Evolutionary conservation across 2,888 invertebrate genomes (phyloP), one percentile per base, ranked within the genome.

Genomic region (Euphydryas editha): DNA sequence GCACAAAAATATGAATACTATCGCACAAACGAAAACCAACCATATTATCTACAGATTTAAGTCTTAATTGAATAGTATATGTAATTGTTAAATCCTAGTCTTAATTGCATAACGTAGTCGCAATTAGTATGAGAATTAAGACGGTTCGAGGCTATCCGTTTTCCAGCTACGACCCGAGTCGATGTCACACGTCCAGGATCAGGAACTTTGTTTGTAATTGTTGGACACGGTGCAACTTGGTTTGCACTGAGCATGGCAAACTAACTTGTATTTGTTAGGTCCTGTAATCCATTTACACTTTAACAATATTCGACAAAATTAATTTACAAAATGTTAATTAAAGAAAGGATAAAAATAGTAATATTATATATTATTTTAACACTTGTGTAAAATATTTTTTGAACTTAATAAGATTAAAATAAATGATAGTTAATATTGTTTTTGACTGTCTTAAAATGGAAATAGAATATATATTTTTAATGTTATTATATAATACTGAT

Each of bases 121-220:
- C 24, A 51, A 24, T 51, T 51, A 51, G 51, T 51, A 24, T 51
- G 30, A 51, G 51, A 51, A 24, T 51, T 24, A 51, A 13, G 51
- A 51, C 24, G 15, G 21, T 51, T 8, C 24, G 7, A 3, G 51
- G 18, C 24, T n/a, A 51, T 51, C 24, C 24, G 51, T 21, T 51
- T 51, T 51, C 51, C 51, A 51, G 18, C 51, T 51, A 24, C 15
- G 30, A 51, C 51, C 8, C 51, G 21, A 24, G 51, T 24, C 51
- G 51, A 51, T 30, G 21, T 24, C 24, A 18, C 51, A 51, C 51
- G 24, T 18, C 15, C 24, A 15, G 51, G n/a, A 5, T 51, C 8
- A 15, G 15, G 8, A 24, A 51, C 24, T 51, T 51, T 24, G 51
- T 30, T 51, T n/a, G 20, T n/a, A 30, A 30, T 51, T 51, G 51